These are phyloP conservation scores for Lordiphosa mommai DNA, from an alignment of 1,140 invertebrate genomes.

Conservation along the genomic window DNA sequence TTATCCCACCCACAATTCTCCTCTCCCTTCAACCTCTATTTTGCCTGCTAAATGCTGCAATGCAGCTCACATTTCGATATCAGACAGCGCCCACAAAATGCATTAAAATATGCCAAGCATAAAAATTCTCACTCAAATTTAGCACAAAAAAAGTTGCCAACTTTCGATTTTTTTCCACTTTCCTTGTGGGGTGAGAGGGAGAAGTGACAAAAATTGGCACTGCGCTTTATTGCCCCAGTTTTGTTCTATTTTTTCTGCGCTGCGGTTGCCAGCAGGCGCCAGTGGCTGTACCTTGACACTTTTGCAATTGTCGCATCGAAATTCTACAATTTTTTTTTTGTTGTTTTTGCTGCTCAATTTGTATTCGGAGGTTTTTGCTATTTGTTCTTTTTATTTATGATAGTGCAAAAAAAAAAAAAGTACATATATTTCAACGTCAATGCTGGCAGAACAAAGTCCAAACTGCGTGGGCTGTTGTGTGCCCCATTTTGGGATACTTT, in stretches of 20 bases:
- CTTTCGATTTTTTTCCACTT: slow-evolving; percentile 14
- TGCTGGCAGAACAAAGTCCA: background rate
- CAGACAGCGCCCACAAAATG: background rate
- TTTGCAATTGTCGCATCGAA: slow-evolving; percentile 13
- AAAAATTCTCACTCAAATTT: slow-evolving; percentile 6
- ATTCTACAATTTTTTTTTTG: slow-evolving; percentile 2
- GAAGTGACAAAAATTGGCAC: slow-evolving; percentile 6
- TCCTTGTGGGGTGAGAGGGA: background rate
- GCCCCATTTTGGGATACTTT: background rate
- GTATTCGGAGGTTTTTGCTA: background rate
- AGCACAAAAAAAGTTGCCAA: slow-evolving; percentile 11
- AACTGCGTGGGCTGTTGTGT: background rate
- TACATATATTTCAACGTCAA: slow-evolving; percentile 4
- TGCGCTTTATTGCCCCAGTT: slow-evolving; percentile 10
- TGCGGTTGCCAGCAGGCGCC: slow-evolving; percentile 7
- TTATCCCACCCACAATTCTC: background rate
- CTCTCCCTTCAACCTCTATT: background rate
- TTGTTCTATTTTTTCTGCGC: background rate
- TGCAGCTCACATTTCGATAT: background rate
- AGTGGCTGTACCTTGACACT: slow-evolving; percentile 14
- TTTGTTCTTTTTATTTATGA: background rate
- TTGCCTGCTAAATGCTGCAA: slow-evolving; percentile 10
- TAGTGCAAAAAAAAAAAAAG: background rate
- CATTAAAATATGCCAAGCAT: slow-evolving; percentile 7
- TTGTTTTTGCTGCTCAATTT: slow-evolving; percentile 7